These are phyloP conservation scores for Brachymystax lenok DNA, from an alignment of 2,797 vertebrate species.

Conservation along the genomic window DNA sequence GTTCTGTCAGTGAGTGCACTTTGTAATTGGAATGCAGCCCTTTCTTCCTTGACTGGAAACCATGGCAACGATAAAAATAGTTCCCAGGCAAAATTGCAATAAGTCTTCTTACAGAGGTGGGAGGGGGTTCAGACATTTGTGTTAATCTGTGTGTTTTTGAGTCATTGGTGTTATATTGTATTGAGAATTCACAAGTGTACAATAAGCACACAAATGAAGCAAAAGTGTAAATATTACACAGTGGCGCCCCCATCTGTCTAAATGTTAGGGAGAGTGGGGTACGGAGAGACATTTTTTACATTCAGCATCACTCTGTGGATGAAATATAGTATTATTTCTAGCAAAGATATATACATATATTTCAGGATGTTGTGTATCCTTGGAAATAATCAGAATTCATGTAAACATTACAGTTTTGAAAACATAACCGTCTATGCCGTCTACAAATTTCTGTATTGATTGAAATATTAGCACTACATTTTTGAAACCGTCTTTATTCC, in stretches of 20 bases:
- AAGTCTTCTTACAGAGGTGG: background rate
- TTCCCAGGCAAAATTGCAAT: background rate
- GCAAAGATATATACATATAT: too few species aligned
- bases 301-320: too few species aligned
- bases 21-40: conserved; percentile 12
- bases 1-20: conserved; percentile 4
- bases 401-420: too few species aligned
- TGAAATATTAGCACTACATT: too few species aligned
- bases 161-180: background rate
- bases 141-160: background rate
- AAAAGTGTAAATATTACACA: background rate
- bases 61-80: conserved; percentile 15
- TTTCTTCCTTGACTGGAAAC: conserved; percentile 22
- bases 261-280: background rate
- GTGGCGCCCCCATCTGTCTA: background rate
- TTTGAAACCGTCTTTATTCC: too few species aligned
- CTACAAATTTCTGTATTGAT: too few species aligned
- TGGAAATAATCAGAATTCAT: too few species aligned
- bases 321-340: too few species aligned
- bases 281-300: too few species aligned
- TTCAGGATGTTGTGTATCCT: too few species aligned
- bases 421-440: too few species aligned
- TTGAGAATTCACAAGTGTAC: background rate
- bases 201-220: background rate
- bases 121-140: background rate